Evolutionary conservation across 1,140 invertebrate species (phyloP).

Genomic region (Heliothis virescens): DNA sequence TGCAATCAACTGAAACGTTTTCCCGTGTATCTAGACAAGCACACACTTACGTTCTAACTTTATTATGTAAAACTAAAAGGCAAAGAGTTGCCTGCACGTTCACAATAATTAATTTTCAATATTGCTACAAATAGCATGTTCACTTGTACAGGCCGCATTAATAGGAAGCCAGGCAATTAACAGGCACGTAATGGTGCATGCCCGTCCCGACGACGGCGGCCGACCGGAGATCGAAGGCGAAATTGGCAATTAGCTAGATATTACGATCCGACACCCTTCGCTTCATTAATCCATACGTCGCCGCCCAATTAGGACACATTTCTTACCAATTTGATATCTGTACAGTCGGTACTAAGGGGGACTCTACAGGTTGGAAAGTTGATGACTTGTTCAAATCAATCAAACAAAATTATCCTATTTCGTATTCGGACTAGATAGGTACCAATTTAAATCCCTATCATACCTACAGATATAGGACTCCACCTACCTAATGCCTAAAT

Average conservation of each 20-base stretch:
- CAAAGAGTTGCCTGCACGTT: not conserved
- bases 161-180: conserved; percentile 57
- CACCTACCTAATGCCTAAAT: too few relatives aligned
- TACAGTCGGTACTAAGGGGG: not conserved
- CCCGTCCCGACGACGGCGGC: conserved; percentile 55
- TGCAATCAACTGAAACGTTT: conserved; percentile 12
- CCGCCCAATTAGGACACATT: conserved; percentile 38
- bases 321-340: conserved; percentile 35
- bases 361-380: conserved; percentile 11
- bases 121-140: conserved; percentile 19
- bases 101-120: conserved; percentile 38
- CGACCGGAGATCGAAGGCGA: conserved; percentile 76
- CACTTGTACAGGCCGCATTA: conserved; percentile 32
- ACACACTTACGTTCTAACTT: not conserved
- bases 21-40: not conserved
- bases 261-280: conserved; percentile 56
- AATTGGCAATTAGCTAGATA: conserved; percentile 77
- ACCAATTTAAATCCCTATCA: too few relatives aligned
- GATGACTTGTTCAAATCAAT: not conserved
- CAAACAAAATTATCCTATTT: too few relatives aligned
- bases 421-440: too few relatives aligned
- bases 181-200: conserved; percentile 58
- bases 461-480: too few relatives aligned
- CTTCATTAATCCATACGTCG: conserved; percentile 50
- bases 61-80: not conserved